phyloP scores from a whole-genome alignment of 2,113 vertebrate species.

The Erythrocebus patas region DNA sequence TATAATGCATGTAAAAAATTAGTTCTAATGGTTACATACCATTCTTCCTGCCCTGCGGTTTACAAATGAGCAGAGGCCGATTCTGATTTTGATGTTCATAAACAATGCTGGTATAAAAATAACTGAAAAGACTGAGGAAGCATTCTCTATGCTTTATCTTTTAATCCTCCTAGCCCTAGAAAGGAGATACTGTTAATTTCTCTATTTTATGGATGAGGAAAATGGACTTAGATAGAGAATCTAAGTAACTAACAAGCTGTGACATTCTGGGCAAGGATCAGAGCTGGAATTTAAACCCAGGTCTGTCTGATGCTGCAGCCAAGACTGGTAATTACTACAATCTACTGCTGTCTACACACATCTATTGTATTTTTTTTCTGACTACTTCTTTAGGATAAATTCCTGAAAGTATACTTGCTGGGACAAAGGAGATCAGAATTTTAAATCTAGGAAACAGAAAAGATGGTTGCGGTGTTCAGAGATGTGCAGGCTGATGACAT shows the following conservation, averaged over 20 bases:
- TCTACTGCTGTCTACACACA: neutral
- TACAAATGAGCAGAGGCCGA: neutral
- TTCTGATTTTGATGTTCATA: neutral
- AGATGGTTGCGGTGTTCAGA: neutral
- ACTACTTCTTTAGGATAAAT: neutral
- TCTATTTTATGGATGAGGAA: neutral
- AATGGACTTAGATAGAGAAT: conserved; percentile 1
- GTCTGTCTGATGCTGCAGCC: neutral
- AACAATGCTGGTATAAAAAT: neutral
- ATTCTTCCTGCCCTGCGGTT: neutral
- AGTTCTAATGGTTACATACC: neutral
- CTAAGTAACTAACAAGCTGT: neutral
- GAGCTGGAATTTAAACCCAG: neutral
- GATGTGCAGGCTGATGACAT: neutral
- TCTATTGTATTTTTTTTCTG: neutral
- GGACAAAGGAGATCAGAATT: neutral
- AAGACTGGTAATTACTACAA: neutral
- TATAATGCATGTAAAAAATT: neutral
- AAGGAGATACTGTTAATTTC: neutral
- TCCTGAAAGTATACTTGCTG: neutral
- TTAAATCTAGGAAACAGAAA: neutral
- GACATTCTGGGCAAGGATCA: neutral
- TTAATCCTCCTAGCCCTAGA: neutral
- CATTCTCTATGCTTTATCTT: neutral
- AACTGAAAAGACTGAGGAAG: neutral